Conservation (phyloP, 92 coral and sea anemone species). For the Parazoanthus swiftii region DNA sequence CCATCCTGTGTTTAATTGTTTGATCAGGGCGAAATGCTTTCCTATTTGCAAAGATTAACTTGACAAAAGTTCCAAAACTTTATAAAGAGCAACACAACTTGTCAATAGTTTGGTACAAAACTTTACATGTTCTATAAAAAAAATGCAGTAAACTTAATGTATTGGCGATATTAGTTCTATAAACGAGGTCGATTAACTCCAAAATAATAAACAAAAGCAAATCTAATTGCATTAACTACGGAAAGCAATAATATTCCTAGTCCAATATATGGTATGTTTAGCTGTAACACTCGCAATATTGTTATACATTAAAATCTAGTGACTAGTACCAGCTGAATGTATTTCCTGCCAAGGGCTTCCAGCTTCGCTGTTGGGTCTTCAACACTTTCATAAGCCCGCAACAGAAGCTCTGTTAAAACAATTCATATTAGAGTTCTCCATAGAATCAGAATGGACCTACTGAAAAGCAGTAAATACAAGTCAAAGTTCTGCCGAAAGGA, state of each 20-base stretch:
- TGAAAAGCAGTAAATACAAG: not conserved
- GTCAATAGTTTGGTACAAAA: not conserved
- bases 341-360: constrained; percentile 87
- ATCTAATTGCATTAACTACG: not conserved
- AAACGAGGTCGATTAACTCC: not conserved
- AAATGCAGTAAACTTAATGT: no score
- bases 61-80: not conserved
- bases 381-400: constrained; percentile 66
- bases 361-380: constrained; percentile 72
- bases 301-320: not conserved
- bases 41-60: not conserved
- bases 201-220: not conserved
- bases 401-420: constrained; percentile 61
- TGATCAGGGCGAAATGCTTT: no score
- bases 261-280: not conserved
- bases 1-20: no score
- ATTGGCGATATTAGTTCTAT: no score
- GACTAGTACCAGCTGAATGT: constrained; percentile 78
- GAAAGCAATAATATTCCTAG: not conserved
- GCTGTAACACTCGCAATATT: no score
- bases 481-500: not conserved
- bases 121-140: not conserved
- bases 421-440: not conserved
- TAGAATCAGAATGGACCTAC: not conserved
- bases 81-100: not conserved